Base-by-base conservation (phyloP, 2,797 vertebrate genomes). In the Sebastes iracundus region DNA sequence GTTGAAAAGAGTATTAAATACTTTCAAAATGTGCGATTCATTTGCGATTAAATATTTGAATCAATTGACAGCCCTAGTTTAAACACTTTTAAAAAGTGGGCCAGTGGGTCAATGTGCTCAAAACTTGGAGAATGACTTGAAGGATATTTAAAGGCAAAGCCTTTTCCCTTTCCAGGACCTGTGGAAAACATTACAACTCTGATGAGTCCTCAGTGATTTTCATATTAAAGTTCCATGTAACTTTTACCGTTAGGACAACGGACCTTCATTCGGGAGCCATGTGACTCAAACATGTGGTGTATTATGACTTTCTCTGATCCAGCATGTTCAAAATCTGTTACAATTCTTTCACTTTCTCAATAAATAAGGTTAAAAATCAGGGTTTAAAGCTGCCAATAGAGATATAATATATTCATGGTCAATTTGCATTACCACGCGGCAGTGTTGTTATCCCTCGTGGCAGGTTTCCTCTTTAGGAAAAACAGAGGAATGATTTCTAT, bases 71-170 rank as follows among this genome's bases (percentile, higher is more conserved):
- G 38, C 14, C 38, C 14, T 42, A 42, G 38, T 42, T 10, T 10
- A 22, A 70, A 2, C 13, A 23, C 18, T 53, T 66, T n/a, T 25
- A 13, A 22, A 72, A 75, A 87, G 35, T 82, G 53, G 73, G 53
- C 22, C 61, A 74, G 58, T 56, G 53, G 81, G 64, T 42, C 65
- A 74, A 2, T 35, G 23, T n/a, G 6, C 11, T 22, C 6, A 13
- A 55, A 77, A 67, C 35, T 46, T 1, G 2, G n/a, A 27, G 14
- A 69, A 77, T 55, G 27, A 63, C 58, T 25, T 53, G 7, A 64
- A 33, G 13, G 30, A 72, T 11, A 59, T 33, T 81, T 59, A 3
- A 63, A 63, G 58, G 6, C 4, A 1, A n/a, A 69, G 22, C 2
- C 14, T 16, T 42, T 56, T 23, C 25, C 3, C 20, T 56, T 68